These are phyloP conservation scores for Lepus europaeus DNA, from an alignment of 2,113 vertebrate genomes.

Conservation along the genomic window DNA sequence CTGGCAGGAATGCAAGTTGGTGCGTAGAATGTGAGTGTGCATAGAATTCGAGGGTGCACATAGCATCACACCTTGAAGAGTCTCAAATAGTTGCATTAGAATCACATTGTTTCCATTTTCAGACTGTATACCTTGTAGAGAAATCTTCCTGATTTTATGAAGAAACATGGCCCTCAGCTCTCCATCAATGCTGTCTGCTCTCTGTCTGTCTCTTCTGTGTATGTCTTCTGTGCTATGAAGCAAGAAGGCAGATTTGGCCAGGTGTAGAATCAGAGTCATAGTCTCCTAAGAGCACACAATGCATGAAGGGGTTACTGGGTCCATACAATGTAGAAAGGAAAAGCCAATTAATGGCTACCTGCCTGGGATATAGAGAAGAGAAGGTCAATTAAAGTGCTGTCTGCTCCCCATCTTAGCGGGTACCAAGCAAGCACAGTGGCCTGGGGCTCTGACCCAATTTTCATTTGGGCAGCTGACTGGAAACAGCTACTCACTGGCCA, in stretches of 20 bases:
- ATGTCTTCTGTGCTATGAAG: background rate
- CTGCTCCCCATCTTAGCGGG: background rate
- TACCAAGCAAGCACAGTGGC: background rate
- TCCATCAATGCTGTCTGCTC: background rate
- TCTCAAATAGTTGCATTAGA: background rate
- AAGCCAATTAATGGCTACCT: background rate
- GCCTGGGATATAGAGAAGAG: background rate
- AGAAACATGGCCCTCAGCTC: background rate
- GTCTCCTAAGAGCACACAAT: rapidly evolving
- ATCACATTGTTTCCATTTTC: background rate
- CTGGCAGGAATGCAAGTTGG: background rate
- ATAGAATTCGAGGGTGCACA: background rate
- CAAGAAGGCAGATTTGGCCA: background rate
- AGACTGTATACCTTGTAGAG: background rate
- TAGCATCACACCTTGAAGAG: background rate
- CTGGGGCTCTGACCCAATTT: constrained; percentile 64
- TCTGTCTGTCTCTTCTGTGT: background rate
- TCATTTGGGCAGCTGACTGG: constrained; percentile 56
- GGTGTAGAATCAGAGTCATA: background rate
- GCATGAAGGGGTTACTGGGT: background rate
- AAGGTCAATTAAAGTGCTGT: rapidly evolving
- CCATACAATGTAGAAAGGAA: no score
- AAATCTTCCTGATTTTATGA: background rate
- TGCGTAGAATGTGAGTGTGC: background rate
- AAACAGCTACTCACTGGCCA: constrained; percentile 64